Evolutionary conservation across 2,797 vertebrate genomes (phyloP), one percentile per base, ranked within the genome.

Genomic region (Falco rusticolus): DNA sequence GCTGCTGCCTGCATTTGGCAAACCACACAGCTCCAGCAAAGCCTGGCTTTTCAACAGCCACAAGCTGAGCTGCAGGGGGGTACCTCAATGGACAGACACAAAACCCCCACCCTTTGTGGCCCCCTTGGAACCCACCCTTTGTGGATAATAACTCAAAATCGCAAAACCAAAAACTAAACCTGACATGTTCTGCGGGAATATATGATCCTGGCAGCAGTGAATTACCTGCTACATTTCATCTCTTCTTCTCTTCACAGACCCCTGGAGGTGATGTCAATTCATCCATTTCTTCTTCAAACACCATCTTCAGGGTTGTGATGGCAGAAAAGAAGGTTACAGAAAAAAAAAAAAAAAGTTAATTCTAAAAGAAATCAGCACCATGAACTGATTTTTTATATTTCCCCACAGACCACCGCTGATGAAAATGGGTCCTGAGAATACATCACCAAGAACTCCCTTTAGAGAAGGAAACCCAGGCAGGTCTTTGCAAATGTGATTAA

Each of bases 91-190:
- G 16, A 60, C 3, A 48, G 31, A 51, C 7, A 60, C 9, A 48
- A 78, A 24, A 86, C 45, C 3, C 4, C 13, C 12, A 37, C 39
- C 9, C 9, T 66, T 39, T 72, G 16, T 37, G 51, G 7, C 6
- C 4, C 8, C 1, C 8, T 47, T 50, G 21, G 37, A 41, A 45
- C 4, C 10, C 21, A 51, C 2, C 0, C 10, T 66, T 78, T 53
- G 9, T 57, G 45, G 18, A 43, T n/a, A 74, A 25, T 51, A 41
- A 70, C n/a, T 86, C 18, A 77, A 80, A 89, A 69, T 17, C 8
- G 6, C 22, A 76, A 84, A 90, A 37, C 1, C 10, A 39, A 60
- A 68, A 79, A 4, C 26, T 65, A 66, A 70, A 75, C 17, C 28
- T 65, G 15, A 41, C 13, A 6, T 14, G 5, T 61, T 89, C 54